These are phyloP conservation scores for Phallusia fumigata DNA, from an alignment of 23 tunicate species.

Conservation along the genomic window DNA sequence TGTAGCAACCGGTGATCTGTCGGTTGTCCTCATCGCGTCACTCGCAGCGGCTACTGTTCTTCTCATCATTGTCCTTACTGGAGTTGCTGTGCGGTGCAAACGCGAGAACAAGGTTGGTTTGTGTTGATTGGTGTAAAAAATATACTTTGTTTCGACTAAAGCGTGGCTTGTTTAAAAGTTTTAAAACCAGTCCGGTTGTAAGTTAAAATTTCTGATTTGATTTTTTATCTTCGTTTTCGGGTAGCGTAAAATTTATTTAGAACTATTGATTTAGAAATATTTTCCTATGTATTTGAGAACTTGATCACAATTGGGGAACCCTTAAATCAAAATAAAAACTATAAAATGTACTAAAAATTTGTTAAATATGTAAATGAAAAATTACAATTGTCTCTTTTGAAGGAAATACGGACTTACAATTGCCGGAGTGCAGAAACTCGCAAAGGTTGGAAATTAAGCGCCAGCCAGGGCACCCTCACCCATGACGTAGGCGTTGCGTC, in stretches of 20 bases:
- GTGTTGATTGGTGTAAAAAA: no score
- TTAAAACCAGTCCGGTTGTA: no score
- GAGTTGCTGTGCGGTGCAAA: conserved; percentile 51
- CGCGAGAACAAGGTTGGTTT: conserved; percentile 77
- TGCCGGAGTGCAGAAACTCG: conserved; percentile 50
- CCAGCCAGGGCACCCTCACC: conserved; percentile 21
- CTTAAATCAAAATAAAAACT: no score
- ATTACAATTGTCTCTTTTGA: neutral
- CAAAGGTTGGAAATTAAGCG: conserved; percentile 23
- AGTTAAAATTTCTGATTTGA: no score
- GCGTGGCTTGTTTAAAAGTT: no score
- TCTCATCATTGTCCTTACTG: conserved; percentile 44
- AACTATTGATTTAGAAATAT: no score
- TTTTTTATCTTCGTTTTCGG: no score
- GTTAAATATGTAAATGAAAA: neutral
- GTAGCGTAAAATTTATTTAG: no score
- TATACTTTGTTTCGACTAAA: no score
- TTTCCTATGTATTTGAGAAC: no score
- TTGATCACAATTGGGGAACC: no score
- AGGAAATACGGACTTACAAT: conserved; percentile 70
- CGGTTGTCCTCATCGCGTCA: conserved; percentile 54
- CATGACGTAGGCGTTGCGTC: conserved; percentile 30
- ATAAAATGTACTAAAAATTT: no score
- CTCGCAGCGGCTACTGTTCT: conserved; percentile 72
- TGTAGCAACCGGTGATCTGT: conserved; percentile 6